Base-by-base conservation (phyloP, 2,797 vertebrate species). In the Pseudopleuronectes americanus region DNA sequence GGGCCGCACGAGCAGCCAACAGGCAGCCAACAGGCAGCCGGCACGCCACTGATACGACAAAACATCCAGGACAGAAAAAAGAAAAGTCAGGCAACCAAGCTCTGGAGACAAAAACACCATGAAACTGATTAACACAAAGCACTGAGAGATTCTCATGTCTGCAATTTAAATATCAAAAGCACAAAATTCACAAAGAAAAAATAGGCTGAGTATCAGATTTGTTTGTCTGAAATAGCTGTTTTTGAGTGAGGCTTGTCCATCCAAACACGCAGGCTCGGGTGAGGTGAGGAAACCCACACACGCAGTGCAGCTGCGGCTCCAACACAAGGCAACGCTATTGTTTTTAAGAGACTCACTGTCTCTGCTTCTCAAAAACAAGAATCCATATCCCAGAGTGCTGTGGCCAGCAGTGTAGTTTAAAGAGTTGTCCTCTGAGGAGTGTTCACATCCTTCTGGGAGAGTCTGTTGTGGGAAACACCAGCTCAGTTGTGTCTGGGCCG, bases 401-500 rank as follows among this genome's bases (percentile, higher is more conserved):
- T 13, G 19, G 68, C 79, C 60, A 55, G 60, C 59, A 79, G 76
- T 93, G 83, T 91, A 90, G 89, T 94, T 95, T 9, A 90, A 51
- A 79, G 64, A 78, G 63, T 17, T 16, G 56, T 61, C 64, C 66
- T 78, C 58, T 13, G 60, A 74, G 48, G 63, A 76, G 57, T 68
- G 69, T 70, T 5, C 23, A 68, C 41, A 52, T 74, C 68, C 67
- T 33, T 64, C 28, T 43, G 59, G 47, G 71, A 28, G 54, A 72
- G 70, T 65, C 53, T 21, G 54, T 23, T 64, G 28, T 16, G 43
- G 8, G 49, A 43, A 8, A 7, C n/a, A 1, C 2, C 1, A 52
- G 52, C 61, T 94, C 91, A 99, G 93, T 93, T 96, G 91, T 98
- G 97, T 90, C 96, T 92, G 62, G 95, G 96, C 89, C 97, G 92